phyloP scores from a whole-genome alignment of 2,888 invertebrate genomes.

The Diabrotica balteata region DNA sequence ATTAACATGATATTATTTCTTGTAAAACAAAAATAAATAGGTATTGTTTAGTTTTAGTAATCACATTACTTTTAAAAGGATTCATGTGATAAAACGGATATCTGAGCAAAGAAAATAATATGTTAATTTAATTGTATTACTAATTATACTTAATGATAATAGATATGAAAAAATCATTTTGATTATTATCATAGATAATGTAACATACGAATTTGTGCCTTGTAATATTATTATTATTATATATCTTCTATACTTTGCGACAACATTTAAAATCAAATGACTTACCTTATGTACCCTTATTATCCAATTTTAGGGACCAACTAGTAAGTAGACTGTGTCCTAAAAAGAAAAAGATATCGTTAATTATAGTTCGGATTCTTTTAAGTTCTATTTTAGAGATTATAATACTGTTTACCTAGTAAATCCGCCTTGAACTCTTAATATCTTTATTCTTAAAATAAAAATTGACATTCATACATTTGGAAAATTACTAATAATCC shows the following conservation, averaged over 20 bases:
- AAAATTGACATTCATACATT: conserved; percentile 29
- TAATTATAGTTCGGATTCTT: no score
- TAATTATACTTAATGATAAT: conserved; percentile 4
- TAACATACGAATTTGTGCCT: no score
- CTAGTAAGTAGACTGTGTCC: not conserved
- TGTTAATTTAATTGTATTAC: conserved; percentile 1
- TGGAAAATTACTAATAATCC: conserved; percentile 7
- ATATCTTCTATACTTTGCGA: no score
- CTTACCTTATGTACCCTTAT: not conserved
- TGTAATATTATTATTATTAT: no score
- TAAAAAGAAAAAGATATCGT: not conserved
- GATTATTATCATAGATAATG: not conserved
- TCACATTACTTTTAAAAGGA: not conserved
- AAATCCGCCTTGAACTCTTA: conserved; percentile 12
- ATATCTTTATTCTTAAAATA: conserved; percentile 27
- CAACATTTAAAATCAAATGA: no score
- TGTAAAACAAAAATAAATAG: no score
- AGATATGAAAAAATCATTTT: not conserved
- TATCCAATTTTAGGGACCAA: not conserved
- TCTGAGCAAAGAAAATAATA: conserved; percentile 2
- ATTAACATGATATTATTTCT: no score
- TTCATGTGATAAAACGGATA: conserved; percentile 7
- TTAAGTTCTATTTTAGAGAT: not conserved
- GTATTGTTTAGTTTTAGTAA: no score
- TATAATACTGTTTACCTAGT: conserved; percentile 12